Conservation (phyloP, 2,113 vertebrate genomes). For the Phrynosoma blainvillii region DNA sequence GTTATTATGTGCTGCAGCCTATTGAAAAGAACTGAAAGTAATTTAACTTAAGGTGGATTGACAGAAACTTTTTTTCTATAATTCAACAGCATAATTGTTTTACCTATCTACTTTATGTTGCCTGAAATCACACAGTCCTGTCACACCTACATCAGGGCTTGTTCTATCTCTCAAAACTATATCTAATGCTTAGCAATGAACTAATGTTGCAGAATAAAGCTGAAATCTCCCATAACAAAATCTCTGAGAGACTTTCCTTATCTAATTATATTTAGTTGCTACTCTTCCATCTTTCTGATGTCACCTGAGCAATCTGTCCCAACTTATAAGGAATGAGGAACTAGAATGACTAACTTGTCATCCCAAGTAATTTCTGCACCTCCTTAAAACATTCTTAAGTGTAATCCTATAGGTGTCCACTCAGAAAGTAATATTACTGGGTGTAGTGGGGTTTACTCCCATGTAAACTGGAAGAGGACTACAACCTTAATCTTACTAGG, state of each 20-base stretch:
- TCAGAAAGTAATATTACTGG: background rate
- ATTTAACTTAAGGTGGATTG: background rate
- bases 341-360: background rate
- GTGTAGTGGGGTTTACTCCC: background rate
- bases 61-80: background rate
- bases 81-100: background rate
- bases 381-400: background rate
- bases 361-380: background rate
- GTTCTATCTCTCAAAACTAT: background rate
- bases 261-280: background rate
- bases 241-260: background rate
- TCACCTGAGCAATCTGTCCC: background rate
- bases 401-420: background rate
- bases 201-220: background rate
- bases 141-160: background rate
- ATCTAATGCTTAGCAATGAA: background rate
- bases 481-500: background rate
- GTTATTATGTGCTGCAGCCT: background rate
- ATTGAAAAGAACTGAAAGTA: background rate
- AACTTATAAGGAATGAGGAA: background rate
- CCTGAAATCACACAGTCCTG: background rate
- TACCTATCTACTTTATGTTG: background rate
- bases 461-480: background rate
- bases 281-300: conserved; percentile 4
- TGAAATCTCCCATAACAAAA: background rate